phyloP scores from a whole-genome alignment of 2,888 invertebrate genomes.

The Opisthograptis luteolata region DNA sequence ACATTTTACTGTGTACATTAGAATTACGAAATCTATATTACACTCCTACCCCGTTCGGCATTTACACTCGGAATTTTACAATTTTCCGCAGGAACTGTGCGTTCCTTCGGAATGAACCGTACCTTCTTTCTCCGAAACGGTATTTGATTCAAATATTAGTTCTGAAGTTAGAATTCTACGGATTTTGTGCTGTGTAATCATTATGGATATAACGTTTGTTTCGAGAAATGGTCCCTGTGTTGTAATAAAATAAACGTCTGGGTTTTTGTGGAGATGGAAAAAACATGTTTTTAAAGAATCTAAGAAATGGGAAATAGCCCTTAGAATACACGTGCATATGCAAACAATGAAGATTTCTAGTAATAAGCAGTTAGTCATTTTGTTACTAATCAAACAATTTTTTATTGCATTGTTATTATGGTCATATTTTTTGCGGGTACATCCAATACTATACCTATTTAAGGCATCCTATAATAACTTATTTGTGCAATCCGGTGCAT shows the following conservation, averaged over 20 bases:
- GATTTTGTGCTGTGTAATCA: conserved; percentile 14
- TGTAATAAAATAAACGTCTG: conserved; percentile 13
- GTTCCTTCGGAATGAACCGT: not conserved
- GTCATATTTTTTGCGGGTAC: too few relatives aligned
- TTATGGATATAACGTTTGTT: conserved; percentile 15
- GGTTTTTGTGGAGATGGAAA: conserved; percentile 13
- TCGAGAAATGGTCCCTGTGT: conserved; percentile 4
- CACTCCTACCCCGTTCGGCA: too few relatives aligned
- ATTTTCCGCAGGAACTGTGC: not conserved
- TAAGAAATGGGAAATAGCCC: too few relatives aligned
- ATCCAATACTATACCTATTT: too few relatives aligned
- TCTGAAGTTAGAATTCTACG: conserved; percentile 18
- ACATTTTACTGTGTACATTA: too few relatives aligned
- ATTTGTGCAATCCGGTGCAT: too few relatives aligned
- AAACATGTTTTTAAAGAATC: conserved; percentile 12
- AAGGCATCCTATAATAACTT: too few relatives aligned
- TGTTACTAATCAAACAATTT: too few relatives aligned
- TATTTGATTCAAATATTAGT: conserved; percentile 8
- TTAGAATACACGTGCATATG: not conserved
- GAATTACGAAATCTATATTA: too few relatives aligned
- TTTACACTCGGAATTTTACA: too few relatives aligned
- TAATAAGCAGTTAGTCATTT: too few relatives aligned
- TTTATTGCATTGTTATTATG: too few relatives aligned
- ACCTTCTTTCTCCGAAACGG: not conserved
- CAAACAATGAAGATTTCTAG: conserved; percentile 14